Conservation (phyloP, 2,797 vertebrate species). For the Molossus alvarezi region DNA sequence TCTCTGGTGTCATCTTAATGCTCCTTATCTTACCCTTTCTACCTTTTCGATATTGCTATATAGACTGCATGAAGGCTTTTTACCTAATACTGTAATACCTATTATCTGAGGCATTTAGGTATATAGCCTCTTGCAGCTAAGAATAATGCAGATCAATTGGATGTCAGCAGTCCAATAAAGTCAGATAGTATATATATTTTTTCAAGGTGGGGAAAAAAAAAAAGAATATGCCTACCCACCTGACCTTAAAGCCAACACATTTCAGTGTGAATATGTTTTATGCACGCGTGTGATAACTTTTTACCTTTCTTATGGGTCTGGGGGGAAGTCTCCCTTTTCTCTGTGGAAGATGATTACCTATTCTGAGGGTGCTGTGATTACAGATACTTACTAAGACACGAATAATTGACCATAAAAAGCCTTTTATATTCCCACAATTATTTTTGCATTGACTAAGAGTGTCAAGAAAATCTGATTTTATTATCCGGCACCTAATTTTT, state of each 20-base stretch:
- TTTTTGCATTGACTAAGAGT: constrained; percentile 94
- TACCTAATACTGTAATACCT: constrained; percentile 89
- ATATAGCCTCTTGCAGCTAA: constrained; percentile 85
- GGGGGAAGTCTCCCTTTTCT: constrained; percentile 89
- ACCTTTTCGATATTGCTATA: constrained; percentile 85
- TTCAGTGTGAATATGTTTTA: constrained; percentile 92
- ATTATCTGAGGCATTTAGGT: constrained; percentile 89
- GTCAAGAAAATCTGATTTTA: constrained; percentile 91
- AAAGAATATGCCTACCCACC: constrained; percentile 85
- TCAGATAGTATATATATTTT: constrained; percentile 86
- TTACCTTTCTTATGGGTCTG: constrained; percentile 90
- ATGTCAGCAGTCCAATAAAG: constrained; percentile 89
- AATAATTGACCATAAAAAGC: constrained; percentile 93
- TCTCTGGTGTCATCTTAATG: constrained; percentile 88
- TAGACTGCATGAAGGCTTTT: constrained; percentile 85
- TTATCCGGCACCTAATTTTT: constrained; percentile 90
- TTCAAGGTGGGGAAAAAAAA: constrained; percentile 82
- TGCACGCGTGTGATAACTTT: constrained; percentile 89
- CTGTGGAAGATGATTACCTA: constrained; percentile 90
- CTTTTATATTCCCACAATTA: constrained; percentile 93
- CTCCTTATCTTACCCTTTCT: constrained; percentile 85
- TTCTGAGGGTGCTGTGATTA: constrained; percentile 90
- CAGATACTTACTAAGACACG: constrained; percentile 92
- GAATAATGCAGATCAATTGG: constrained; percentile 91
- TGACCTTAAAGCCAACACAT: constrained; percentile 90